Base-by-base conservation (phyloP, 2,113 vertebrate species). In the Natator depressus region DNA sequence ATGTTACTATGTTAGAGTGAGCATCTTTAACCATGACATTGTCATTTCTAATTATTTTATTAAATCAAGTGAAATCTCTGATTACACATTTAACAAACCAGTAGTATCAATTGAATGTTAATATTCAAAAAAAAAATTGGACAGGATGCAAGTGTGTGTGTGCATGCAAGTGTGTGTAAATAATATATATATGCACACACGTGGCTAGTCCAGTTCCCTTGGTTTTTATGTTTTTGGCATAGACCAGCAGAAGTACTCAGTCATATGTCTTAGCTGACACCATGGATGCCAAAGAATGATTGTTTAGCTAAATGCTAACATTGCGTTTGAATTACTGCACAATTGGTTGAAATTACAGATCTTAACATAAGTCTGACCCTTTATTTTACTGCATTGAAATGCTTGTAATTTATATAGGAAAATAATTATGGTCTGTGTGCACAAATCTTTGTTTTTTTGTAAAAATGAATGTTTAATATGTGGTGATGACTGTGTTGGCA, bases 381-480 rank as follows among this genome's bases (percentile, higher is more conserved):
- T 80, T 49, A 82, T 91, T 87, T 75, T 94, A 89, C 91, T 94
- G 53, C 10, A 10, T 19, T 24, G 85, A 95, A 93, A 69, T 72
- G 51, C 55, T 93, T 76, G 42, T 1, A 1, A 35, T 49, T 42
- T 8, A 57, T 57, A 57, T 17, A 59, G 85, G 49, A 81, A 19
- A 0, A 0, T 85, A 55, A 82, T 89, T 89, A 78, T 29, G 81
- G 80, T 7, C 89, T 84, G 76, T 76, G 76, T 91, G 82, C 80
- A 90, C 85, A 93, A n/a, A 54, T 51, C 42, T 35, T 42, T n/a
- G 31, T 20, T 75, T 42, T 42, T 42, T 0, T 84, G 2, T 86
- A 88, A 89, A 62, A 85, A 89, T 42, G 53, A 75, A 5, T 50
- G 42, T 59, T 59, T 79, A 79, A 17, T n/a, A 19, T 25, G 42